Base-by-base conservation (phyloP, 2,797 vertebrate genomes). In the Mustela erminea region DNA sequence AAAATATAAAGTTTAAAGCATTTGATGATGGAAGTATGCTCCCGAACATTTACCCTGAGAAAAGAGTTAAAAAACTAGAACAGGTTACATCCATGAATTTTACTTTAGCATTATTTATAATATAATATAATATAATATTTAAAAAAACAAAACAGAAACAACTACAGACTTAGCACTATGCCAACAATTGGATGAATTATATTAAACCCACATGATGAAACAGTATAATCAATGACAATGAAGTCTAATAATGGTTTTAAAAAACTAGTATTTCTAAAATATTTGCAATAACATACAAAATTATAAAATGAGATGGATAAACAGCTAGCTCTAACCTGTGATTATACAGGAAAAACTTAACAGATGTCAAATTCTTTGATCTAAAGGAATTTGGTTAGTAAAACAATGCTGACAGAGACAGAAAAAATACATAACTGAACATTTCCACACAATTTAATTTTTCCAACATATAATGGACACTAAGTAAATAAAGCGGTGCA, bases 221-320 rank as follows among this genome's bases (percentile, higher is more conserved):
- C 35, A 60, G 62, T 74, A 85, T 29, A 90, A 52, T 49, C 62
- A 87, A 23, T 23, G 46, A 56, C 32, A 75, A 89, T 41, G 58
- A 82, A 97, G 41, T 75, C 20, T 41, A 87, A 92, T 14, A 68
- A 75, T 27, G n/a, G 60, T 85, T 90, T 75, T 5, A n/a, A 56
- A 66, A 75, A 87, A n/a, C 43, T 41, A 93, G 13, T 46, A 93
- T 52, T 90, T 77, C 49, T 70, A 62, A 88, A 88, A 49, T 89
- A 81, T 75, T 46, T 93, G 7, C 72, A 90, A 27, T 85, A 72
- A 78, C 17, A 64, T 54, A 91, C 14, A 74, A 21, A 72, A 78
- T 29, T 86, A 90, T 38, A 87, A 95, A 96, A 85, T 74, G 32
- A 93, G 38, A 81, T 29, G 32, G 25, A 80, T 15, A 43, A 8